Base-by-base conservation (phyloP, 2,113 vertebrate species). In the Thomomys bottae region DNA sequence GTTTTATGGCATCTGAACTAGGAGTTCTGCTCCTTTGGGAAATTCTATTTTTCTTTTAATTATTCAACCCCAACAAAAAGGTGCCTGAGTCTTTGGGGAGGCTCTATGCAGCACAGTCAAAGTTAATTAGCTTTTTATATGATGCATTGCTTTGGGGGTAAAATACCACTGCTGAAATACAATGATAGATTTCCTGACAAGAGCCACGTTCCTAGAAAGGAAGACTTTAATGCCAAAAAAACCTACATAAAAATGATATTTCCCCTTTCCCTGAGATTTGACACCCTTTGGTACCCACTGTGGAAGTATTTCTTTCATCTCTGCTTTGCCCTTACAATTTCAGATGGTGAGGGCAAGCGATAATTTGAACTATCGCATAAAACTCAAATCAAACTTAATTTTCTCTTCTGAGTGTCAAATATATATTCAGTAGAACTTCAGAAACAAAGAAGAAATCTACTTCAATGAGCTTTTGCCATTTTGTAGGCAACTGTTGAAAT, bases 111-210 rank as follows among this genome's bases (percentile, higher is more conserved):
- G 89, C 75, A 82, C 86, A 97, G 94, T 96, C 96, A 97, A 94
- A 97, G 95, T 96, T 95, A 97, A 98, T 97, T 96, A 97, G 95
- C 96, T 97, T 92, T 97, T 90, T 92, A 94, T 92, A n/a, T 7
- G 49, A 92, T 14, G 92, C 0, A 8, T 91, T 92, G 95, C 81
- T 70, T 91, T 96, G 94, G 93, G 93, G 87, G 95, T 34, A 68
- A 92, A 93, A 96, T 96, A 75, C 49, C 91, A 94, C 95, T 92
- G 92, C 42, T 85, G 75, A 61, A 78, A 17, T 68, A 63, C 26
- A 67, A 23, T 90, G 78, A 12, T 28, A 90, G 90, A 94, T 54
- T 45, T 34, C 67, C 64, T 17, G 17, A 49, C 28, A 92, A 75
- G 42, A 36, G 49, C 36, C 23, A 9, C 61, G 40, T 30, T 79